phyloP scores from a whole-genome alignment of 2,797 vertebrate species.

The Neoniphon sammara region DNA sequence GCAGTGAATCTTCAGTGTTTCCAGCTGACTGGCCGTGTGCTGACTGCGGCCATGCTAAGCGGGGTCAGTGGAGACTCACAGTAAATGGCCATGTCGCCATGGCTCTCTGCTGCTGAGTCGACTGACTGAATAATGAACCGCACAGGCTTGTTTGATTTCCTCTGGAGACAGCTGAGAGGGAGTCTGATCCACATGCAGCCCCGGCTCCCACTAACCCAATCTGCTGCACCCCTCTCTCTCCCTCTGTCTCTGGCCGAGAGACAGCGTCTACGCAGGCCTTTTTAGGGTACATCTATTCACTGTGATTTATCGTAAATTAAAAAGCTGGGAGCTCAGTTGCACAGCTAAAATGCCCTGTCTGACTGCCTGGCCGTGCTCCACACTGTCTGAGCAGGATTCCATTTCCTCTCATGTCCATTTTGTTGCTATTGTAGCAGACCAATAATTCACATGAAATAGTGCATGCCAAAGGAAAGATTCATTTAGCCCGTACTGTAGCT shows the following conservation, averaged over 20 bases:
- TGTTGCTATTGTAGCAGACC: slow-evolving; percentile 63
- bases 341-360: slow-evolving; percentile 74
- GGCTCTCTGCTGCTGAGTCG: slow-evolving; percentile 63
- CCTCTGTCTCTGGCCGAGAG: slow-evolving; percentile 68
- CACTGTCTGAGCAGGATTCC: slow-evolving; percentile 73
- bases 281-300: slow-evolving; percentile 76
- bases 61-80: slow-evolving; percentile 65
- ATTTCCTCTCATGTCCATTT: slow-evolving; percentile 77
- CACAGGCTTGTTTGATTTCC: slow-evolving; percentile 78
- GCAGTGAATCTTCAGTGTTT: slow-evolving; percentile 48
- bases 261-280: slow-evolving; percentile 61
- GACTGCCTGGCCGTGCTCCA: slow-evolving; percentile 71
- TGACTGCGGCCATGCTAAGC: slow-evolving; percentile 50
- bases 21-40: slow-evolving; percentile 49
- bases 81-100: slow-evolving; percentile 75
- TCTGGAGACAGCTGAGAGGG: slow-evolving; percentile 77
- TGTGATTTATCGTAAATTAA: slow-evolving; percentile 82
- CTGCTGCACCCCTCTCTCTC: slow-evolving; percentile 69
- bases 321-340: slow-evolving; percentile 76
- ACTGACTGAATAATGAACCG: slow-evolving; percentile 76
- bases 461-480: slow-evolving; percentile 61
- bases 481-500: slow-evolving; percentile 62
- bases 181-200: slow-evolving; percentile 72
- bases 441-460: slow-evolving; percentile 74
- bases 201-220: slow-evolving; percentile 75